Evolutionary conservation across 2,797 vertebrate genomes (phyloP).

Genomic region (Artibeus jamaicensis): DNA sequence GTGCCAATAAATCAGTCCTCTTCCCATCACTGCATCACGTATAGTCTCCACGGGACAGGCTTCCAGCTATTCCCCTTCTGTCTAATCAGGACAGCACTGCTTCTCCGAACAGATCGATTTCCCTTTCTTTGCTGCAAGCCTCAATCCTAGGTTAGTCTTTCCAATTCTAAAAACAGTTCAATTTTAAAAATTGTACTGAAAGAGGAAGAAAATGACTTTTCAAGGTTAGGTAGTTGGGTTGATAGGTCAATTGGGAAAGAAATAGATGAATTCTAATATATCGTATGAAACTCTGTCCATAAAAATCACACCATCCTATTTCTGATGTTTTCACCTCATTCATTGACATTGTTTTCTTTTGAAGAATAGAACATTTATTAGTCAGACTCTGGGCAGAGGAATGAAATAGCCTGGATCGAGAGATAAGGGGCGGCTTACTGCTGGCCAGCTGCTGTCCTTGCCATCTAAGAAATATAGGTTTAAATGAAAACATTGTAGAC

Average conservation of each 20-base stretch:
- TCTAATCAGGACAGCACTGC: conserved; percentile 21
- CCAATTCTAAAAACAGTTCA: conserved; percentile 41
- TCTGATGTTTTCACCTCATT: conserved; percentile 20
- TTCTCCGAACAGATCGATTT: conserved; percentile 8
- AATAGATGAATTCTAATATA: conserved; percentile 47
- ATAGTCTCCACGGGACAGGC: fast-evolving
- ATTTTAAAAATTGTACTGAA: conserved; percentile 52
- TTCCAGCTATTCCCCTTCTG: neutral
- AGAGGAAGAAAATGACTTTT: conserved; percentile 61
- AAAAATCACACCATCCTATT: conserved; percentile 27
- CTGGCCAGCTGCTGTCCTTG: neutral
- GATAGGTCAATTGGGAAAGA: conserved; percentile 38
- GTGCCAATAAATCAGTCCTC: neutral
- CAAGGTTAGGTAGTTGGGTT: conserved; percentile 39
- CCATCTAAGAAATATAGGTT: neutral
- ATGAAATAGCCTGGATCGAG: conserved; percentile 32
- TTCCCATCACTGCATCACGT: neutral
- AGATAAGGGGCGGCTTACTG: conserved; percentile 42
- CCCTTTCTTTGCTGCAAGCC: conserved; percentile 36
- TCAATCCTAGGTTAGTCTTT: conserved; percentile 39
- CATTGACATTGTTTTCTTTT: conserved; percentile 43
- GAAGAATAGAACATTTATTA: conserved; percentile 32
- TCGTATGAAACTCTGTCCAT: conserved; percentile 19
- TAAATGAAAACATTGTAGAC: neutral
- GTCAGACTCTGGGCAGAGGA: conserved; percentile 19